Conservation (phyloP, 1,140 invertebrate species). For the Diorhabda elongata region DNA sequence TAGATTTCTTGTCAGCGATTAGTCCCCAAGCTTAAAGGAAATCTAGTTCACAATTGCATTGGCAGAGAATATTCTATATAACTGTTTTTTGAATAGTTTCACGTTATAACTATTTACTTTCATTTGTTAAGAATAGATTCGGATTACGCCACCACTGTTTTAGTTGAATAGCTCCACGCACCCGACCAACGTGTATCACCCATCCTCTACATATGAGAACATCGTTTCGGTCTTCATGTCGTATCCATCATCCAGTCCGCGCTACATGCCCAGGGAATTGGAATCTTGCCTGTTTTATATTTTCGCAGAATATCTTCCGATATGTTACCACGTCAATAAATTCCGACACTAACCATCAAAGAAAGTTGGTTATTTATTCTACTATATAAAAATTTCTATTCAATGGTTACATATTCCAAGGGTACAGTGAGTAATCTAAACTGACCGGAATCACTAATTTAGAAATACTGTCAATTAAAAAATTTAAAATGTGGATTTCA, state of each 20-base stretch:
- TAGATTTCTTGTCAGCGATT: no score
- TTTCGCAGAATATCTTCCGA: constrained; percentile 18
- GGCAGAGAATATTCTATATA: no score
- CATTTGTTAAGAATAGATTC: no score
- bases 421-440: not conserved
- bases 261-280: constrained; percentile 13
- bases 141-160: not conserved
- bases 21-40: no score
- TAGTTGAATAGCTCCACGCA: constrained; percentile 16
- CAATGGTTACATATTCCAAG: not conserved
- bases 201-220: constrained; percentile 17
- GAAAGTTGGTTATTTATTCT: not conserved
- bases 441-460: not conserved
- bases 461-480: no score
- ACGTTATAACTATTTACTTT: no score
- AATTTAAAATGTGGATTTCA: no score
- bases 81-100: no score
- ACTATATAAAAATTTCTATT: not conserved
- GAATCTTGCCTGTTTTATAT: constrained; percentile 18
- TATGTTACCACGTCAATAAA: constrained; percentile 16
- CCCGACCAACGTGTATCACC: constrained; percentile 10
- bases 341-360: constrained; percentile 8
- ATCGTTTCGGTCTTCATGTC: constrained; percentile 13
- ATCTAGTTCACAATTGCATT: no score
- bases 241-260: constrained; percentile 18